Base-by-base conservation (phyloP, 2,797 vertebrate genomes). In the Parotocinclus haroldoi region DNA sequence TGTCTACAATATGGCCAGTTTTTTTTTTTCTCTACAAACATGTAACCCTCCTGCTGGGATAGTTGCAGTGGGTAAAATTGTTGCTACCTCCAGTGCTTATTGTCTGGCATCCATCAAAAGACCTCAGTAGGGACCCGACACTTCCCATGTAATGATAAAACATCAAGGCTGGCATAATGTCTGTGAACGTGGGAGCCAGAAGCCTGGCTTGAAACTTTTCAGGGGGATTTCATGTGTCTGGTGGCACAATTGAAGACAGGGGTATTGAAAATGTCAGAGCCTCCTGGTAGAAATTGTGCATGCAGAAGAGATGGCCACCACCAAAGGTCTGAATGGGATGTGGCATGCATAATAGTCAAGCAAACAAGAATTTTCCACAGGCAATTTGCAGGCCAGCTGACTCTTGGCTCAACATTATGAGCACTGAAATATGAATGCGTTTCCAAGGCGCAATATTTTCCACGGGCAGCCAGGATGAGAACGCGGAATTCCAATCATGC, bases 91-190 rank as follows among this genome's bases (percentile, higher is more conserved):
- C 76, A 84, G 84, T 83, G 80, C 89, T 87, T 90, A 80, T 91
- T 88, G 84, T 83, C 88, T 87, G 81, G 77, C 85, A 86, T 85
- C 89, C 88, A 87, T 78, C 82, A 89, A 85, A 82, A 83, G 88
- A 70, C 73, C 80, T 77, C 94, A 89, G 92, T 87, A 81, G 91
- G 92, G 85, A 83, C 88, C 76, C 85, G 81, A 89, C 86, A 83
- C 89, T 90, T 87, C 89, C 84, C 81, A 81, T 87, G 79, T 84
- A 86, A 90, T 74, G 81, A 89, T 83, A 87, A 91, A 89, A 89
- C 83, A 87, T 91, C 86, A 89, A 91, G 90, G 88, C 84, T 85
- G 84, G 59, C 79, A 90, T 91, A 90, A 88, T 88, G 86, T 84
- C 84, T 60, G 66, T 61, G 54, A 83, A 86, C 61, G 77, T 78